Evolutionary conservation across 2,113 vertebrate species (phyloP).

Genomic region (Nerophis ophidion): DNA sequence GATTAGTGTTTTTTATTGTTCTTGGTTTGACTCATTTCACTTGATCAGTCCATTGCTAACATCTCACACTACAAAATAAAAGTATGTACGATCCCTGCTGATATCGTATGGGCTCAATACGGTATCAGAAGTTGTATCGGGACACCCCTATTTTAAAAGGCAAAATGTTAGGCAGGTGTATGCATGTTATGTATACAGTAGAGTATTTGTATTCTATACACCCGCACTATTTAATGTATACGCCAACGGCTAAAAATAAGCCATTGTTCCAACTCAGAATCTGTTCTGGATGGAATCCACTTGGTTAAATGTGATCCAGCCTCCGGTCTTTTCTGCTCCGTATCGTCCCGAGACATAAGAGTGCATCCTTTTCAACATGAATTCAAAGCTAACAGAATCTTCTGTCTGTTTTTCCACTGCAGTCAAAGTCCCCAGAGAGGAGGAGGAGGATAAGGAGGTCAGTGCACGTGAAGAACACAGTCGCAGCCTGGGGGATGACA

Average conservation of each 20-base stretch:
- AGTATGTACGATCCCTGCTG: too few relatives aligned
- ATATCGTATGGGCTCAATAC: too few relatives aligned
- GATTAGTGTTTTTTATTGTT: too few relatives aligned
- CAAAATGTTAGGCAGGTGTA: too few relatives aligned
- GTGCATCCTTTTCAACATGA: background rate
- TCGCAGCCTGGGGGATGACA: constrained; percentile 19
- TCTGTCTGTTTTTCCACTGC: constrained; percentile 14
- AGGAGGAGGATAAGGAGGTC: background rate
- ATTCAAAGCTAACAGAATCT: constrained; percentile 5
- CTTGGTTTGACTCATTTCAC: too few relatives aligned
- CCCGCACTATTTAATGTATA: background rate
- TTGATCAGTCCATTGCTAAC: too few relatives aligned
- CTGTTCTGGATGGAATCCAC: too few relatives aligned
- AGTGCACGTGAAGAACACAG: constrained; percentile 21
- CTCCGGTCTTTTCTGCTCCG: background rate
- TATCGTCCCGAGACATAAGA: constrained; percentile 1
- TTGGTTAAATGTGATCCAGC: too few relatives aligned
- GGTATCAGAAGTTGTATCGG: too few relatives aligned
- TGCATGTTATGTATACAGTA: background rate
- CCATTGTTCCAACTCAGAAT: background rate
- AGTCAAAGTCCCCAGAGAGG: constrained; percentile 14
- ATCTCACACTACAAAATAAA: too few relatives aligned
- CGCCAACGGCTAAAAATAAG: background rate
- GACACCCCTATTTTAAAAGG: too few relatives aligned
- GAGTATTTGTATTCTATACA: background rate